Evolutionary conservation across 2,113 vertebrate genomes (phyloP), one percentile per base, ranked within the genome.

Genomic region (Fulica atra): DNA sequence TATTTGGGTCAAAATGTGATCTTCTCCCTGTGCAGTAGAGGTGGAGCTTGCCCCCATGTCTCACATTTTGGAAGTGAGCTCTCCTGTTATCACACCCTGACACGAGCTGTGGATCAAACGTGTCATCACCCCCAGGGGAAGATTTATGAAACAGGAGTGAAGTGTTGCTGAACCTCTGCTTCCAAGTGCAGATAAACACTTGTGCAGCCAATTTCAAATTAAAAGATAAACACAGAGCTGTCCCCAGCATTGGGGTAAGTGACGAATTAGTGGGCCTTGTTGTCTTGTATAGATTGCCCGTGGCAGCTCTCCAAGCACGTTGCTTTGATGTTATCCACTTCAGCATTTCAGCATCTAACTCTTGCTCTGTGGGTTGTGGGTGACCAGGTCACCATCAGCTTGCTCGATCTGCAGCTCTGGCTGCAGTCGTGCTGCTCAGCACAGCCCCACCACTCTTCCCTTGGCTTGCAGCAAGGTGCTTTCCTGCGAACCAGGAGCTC

Each of bases 361-460:
- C 63, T 50, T 44, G n/a, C 68, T 70, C 50, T 17, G 1, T 0
- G 0, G 38, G 25, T 15, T 24, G 21, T 7, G 31, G 77, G 48
- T 26, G 38, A 46, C 21, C 73, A 28, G 9, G 10, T 89, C 38
- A 24, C 19, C 70, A 16, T 4, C 31, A 24, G 26, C 25, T 16
- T 42, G 46, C 78, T 57, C 0, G 0, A 1, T 19, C 9, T 63
- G 36, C 64, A 68, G 63, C 26, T 53, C 73, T 15, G 13, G 16
- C 9, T 10, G 5, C n/a, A 16, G 26, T 44, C 31, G 19, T 3
- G 10, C 36, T 50, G 68, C 68, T 19, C 74, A n/a, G 31, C 5
- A 48, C 76, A 40, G 50, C 25, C n/a, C n/a, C n/a, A n/a, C n/a
- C n/a, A n/a, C n/a, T n/a, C n/a, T n/a, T n/a, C n/a, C n/a, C n/a